Percentiles rank a stretch among this genome's conserved stretches.
Conservation (phyloP, 2,113 vertebrate genomes). For the Megaceryle torquata region DNA sequence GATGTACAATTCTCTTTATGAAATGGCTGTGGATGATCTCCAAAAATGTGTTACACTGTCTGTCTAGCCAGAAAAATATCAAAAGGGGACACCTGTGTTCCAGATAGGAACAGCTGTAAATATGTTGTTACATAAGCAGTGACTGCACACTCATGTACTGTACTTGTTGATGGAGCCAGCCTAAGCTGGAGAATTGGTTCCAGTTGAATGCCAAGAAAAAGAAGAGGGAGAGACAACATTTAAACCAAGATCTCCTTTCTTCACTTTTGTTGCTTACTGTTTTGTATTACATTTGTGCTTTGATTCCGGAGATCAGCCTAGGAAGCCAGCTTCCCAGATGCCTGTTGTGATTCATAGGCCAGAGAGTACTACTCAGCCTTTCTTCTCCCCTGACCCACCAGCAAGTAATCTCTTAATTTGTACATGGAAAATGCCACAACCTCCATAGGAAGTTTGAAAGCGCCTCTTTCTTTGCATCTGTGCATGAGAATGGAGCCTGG, state of each 20-base stretch:
- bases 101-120: neutral
- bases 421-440: neutral
- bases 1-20: conserved; percentile 5
- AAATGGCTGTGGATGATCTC: conserved; percentile 10
- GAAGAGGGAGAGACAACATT: neutral
- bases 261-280: neutral
- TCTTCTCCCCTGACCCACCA: neutral
- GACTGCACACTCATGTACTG: neutral
- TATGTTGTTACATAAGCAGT: neutral
- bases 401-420: neutral
- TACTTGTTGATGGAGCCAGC: neutral
- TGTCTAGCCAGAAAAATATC: conserved; percentile 11
- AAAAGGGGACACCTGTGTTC: conserved; percentile 30
- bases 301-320: neutral
- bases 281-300: neutral
- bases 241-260: neutral
- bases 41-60: neutral
- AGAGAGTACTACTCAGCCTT: neutral
- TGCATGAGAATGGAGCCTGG: neutral
- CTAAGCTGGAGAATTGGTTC: neutral
- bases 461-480: neutral
- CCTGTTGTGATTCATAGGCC: neutral
- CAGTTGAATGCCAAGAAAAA: neutral
- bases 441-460: neutral
- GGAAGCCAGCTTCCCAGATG: neutral